Evolutionary conservation across 2,113 vertebrate species (phyloP).

Genomic region (Zapus hudsonius): DNA sequence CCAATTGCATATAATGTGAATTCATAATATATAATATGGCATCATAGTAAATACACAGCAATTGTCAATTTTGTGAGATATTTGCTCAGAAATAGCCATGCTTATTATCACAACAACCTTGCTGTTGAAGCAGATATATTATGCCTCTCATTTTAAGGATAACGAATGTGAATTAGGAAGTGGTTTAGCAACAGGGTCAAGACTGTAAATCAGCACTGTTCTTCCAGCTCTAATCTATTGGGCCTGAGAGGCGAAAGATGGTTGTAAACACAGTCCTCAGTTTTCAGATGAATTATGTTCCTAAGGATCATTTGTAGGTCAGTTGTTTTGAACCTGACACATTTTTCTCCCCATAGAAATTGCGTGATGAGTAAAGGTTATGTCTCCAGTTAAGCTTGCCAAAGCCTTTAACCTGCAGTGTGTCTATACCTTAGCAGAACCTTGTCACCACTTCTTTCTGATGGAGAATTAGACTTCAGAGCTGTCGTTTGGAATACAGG

Average conservation of each 20-base stretch:
- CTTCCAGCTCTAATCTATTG: conserved; percentile 57
- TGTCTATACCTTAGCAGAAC: neutral
- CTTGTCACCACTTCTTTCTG: neutral
- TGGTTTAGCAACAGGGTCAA: conserved; percentile 48
- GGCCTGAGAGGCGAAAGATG: conserved; percentile 50
- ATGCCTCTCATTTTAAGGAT: conserved; percentile 69
- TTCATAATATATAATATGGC: conserved; percentile 28
- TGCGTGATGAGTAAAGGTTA: conserved; percentile 39
- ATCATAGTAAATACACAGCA: conserved; percentile 36
- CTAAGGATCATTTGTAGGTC: conserved; percentile 65
- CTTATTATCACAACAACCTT: conserved; percentile 70
- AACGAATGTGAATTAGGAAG: conserved; percentile 62
- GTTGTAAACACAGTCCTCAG: conserved; percentile 37
- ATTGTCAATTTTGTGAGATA: conserved; percentile 45
- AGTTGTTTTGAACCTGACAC: conserved; percentile 60
- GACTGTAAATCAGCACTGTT: conserved; percentile 55
- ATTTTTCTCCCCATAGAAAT: conserved; percentile 34
- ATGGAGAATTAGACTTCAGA: neutral
- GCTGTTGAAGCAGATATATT: conserved; percentile 52
- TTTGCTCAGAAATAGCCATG: conserved; percentile 52
- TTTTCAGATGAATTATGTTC: conserved; percentile 56
- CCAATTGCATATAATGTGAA: neutral
- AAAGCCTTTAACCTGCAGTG: conserved; percentile 5
- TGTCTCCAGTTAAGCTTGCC: neutral
- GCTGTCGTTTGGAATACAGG: neutral